These are phyloP conservation scores for Cerastis leucographa DNA, from an alignment of 2,888 invertebrate genomes.

Conservation along the genomic window DNA sequence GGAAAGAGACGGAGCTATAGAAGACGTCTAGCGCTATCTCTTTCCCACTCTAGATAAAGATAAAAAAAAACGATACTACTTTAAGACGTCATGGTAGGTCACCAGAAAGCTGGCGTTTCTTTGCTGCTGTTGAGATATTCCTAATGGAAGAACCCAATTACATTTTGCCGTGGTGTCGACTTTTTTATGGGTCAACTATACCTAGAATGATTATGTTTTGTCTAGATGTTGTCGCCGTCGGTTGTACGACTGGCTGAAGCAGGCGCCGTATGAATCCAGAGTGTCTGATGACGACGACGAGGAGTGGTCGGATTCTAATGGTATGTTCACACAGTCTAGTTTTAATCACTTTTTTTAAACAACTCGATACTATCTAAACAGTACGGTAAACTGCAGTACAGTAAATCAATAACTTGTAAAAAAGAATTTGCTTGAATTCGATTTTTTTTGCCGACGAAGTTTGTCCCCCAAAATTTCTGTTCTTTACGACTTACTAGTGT, in stretches of 20 bases:
- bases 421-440: not conserved
- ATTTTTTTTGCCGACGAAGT: too few species aligned
- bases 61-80: too few species aligned
- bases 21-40: too few species aligned
- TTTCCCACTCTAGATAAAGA: too few species aligned
- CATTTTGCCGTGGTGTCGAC: not conserved
- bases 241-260: conserved; percentile 96
- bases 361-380: not conserved
- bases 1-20: too few species aligned
- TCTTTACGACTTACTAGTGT: not conserved
- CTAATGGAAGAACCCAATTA: not conserved
- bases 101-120: too few species aligned
- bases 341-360: not conserved
- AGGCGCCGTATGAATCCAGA: conserved; percentile 94
- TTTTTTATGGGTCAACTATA: not conserved
- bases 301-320: conserved; percentile 96
- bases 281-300: conserved; percentile 96
- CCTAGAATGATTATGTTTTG: not conserved
- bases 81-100: too few species aligned
- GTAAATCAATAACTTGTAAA: too few species aligned
- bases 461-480: not conserved
- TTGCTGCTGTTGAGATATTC: too few species aligned
- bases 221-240: conserved; percentile 94
- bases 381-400: too few species aligned
- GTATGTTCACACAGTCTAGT: conserved; percentile 66